phyloP scores from a whole-genome alignment of 92 coral and sea anemone species.

The Bergia sp. region DNA sequence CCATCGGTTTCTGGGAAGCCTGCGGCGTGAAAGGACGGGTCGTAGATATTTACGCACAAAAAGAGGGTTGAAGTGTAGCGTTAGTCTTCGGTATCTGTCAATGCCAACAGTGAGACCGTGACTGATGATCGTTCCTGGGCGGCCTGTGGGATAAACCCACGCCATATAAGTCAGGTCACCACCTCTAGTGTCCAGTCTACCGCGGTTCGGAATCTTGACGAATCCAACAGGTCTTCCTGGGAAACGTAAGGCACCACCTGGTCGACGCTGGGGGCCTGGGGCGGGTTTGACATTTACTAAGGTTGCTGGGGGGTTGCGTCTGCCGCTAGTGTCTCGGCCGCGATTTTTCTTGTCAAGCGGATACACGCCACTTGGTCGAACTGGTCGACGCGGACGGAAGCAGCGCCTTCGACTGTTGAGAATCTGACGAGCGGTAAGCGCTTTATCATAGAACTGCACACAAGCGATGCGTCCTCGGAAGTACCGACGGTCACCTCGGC shows the following conservation, averaged over 20 bases:
- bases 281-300: constrained; percentile 13
- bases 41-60: constrained; percentile 60
- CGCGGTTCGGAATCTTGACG: constrained; percentile 49
- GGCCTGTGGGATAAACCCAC: constrained; percentile 62
- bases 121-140: constrained; percentile 55
- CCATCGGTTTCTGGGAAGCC: constrained; percentile 60
- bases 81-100: constrained; percentile 63
- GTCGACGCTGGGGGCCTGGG: constrained; percentile 11
- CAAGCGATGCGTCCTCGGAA: constrained; percentile 32
- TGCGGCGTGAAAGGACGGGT: constrained; percentile 43
- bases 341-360: constrained; percentile 20
- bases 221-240: constrained; percentile 49
- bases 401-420: background rate
- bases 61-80: constrained; percentile 40
- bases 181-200: constrained; percentile 46
- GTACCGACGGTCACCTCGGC: constrained; percentile 20
- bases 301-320: constrained; percentile 11
- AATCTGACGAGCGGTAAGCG: constrained; percentile 15
- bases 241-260: constrained; percentile 33
- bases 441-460: constrained; percentile 13
- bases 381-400: constrained; percentile 15
- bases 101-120: constrained; percentile 73
- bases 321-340: constrained; percentile 26
- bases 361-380: constrained; percentile 36
- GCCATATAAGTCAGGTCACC: constrained; percentile 53